phyloP scores from a whole-genome alignment of 2,797 vertebrate genomes.

The Uromys caudimaculatus region DNA sequence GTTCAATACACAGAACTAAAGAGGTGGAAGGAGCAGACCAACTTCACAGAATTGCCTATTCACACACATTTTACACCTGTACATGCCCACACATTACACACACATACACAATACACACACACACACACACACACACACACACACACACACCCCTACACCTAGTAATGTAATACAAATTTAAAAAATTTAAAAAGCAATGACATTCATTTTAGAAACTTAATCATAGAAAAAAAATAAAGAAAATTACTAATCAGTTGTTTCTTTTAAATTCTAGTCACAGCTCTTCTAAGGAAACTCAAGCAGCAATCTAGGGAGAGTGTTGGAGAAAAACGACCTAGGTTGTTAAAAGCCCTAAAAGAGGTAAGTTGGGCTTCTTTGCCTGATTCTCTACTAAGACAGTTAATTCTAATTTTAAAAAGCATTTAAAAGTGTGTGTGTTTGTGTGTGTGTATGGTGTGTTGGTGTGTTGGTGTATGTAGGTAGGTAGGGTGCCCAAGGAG shows the following conservation, averaged over 20 bases:
- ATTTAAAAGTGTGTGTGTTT: background rate
- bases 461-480: background rate
- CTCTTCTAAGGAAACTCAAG: conserved; percentile 97
- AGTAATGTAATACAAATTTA: background rate
- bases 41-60: background rate
- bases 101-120: background rate
- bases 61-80: background rate
- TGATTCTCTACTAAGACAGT: background rate
- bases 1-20: background rate
- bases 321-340: conserved; percentile 98
- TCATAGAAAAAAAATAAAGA: background rate
- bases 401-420: background rate
- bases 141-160: background rate
- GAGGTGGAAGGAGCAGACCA: background rate
- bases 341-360: conserved; percentile 97
- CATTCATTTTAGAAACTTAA: background rate
- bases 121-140: background rate
- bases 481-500: background rate
- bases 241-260: background rate
- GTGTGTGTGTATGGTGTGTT: background rate
- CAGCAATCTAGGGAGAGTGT: conserved; percentile 99
- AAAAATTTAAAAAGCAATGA: background rate
- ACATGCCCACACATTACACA: background rate
- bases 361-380: conserved; percentile 84
- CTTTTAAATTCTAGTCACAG: conserved; percentile 90